phyloP scores from a whole-genome alignment of 2,113 vertebrate species.

The Dissostichus mawsoni region DNA sequence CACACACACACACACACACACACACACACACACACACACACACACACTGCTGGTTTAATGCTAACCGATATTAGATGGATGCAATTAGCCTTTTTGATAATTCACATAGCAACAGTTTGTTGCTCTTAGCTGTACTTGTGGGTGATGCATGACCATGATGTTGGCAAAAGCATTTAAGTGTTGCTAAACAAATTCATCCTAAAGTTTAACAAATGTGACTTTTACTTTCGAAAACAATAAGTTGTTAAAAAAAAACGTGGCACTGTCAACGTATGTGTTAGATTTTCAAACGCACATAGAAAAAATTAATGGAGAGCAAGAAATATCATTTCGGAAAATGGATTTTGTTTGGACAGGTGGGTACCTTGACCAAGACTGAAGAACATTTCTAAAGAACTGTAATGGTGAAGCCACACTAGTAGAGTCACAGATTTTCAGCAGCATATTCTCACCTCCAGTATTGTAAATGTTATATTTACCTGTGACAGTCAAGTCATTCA shows the following conservation, averaged over 20 bases:
- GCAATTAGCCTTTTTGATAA: neutral
- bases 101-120: slow-evolving; percentile 31
- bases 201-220: too few relatives aligned
- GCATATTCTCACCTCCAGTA: neutral
- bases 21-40: slow-evolving; percentile 19
- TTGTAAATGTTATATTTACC: slow-evolving; percentile 1
- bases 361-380: slow-evolving; percentile 2
- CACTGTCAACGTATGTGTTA: too few relatives aligned
- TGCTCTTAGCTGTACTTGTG: neutral
- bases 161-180: too few relatives aligned
- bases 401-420: neutral
- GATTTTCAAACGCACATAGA: too few relatives aligned
- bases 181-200: too few relatives aligned
- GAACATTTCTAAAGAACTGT: neutral
- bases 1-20: slow-evolving; percentile 10
- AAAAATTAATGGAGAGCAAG: too few relatives aligned
- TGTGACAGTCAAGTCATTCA: slow-evolving; percentile 43
- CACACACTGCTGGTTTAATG: slow-evolving; percentile 1
- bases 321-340: too few relatives aligned
- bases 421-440: neutral
- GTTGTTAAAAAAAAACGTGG: too few relatives aligned
- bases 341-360: neutral
- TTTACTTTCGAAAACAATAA: too few relatives aligned
- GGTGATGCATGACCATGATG: too few relatives aligned
- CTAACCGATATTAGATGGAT: slow-evolving; percentile 20